Evolutionary conservation across 1,140 invertebrate genomes (phyloP), one percentile per base, ranked within the genome.

Genomic region (Leptopilina clavipes): DNA sequence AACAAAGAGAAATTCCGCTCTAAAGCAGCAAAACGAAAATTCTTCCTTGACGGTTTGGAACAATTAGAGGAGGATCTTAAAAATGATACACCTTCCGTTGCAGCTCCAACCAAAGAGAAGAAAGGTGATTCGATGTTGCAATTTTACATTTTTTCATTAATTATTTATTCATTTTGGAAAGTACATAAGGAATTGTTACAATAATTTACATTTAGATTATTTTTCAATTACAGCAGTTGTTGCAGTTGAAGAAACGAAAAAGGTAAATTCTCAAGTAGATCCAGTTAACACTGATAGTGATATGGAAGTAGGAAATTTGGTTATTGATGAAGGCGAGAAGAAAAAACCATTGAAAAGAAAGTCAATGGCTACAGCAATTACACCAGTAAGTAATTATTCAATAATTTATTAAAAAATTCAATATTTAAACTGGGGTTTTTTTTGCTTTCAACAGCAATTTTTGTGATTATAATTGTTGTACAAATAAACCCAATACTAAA

Each of bases 11-110:
- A 93, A 85, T 93, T 92, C 86, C 93, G 92, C 7, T 2, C 12
- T 3, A 94, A 94, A 84, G 88, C 92, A 9, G 84, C 91, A 75
- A 93, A 92, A 86, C 87, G 93, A 73, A 93, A 93, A 83, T 91
- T 90, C 79, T 95, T 95, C 84, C 93, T 94, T 84, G 93, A 94
- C 83, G 94, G 94, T 19, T 86, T 95, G 59, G 88, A 91, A 82
- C 92, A 95, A 85, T 93, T 95, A 65, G 92, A 94, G 80, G 80
- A 86, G 76, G 89, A 89, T 75, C 79, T 89, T 25, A 86, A 84
- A 74, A 90, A 85, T 74, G 85, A 87, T 1, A 77, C 78, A 79
- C 37, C 54, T 10, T 44, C 52, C 5, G n/a, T 74, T 44, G 17
- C 37, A 44, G 2, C 18, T 22, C n/a, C 40, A 19, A 45, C 17